A percentile compares a stretch with the other conserved stretches of the same genome.
phyloP scores from a whole-genome alignment of 2,797 vertebrate genomes.

The Benthosema pterotum region DNA sequence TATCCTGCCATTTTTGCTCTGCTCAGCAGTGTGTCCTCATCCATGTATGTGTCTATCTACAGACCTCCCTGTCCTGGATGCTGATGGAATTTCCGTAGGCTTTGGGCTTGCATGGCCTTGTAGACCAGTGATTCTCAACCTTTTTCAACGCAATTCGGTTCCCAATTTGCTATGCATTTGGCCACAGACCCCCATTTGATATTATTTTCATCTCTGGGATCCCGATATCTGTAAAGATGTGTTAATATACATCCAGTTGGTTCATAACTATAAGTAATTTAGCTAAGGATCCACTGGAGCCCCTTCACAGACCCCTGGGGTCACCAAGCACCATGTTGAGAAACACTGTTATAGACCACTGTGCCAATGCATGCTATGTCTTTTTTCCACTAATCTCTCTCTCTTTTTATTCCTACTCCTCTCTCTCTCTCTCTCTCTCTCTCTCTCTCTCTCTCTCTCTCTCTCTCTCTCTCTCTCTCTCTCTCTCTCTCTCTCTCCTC shows the following conservation, averaged over 20 bases:
- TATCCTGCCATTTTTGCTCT: conserved; percentile 60
- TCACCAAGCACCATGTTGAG: too few relatives aligned
- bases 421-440: conserved; percentile 30
- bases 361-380: conserved; percentile 2
- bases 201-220: too few relatives aligned
- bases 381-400: conserved; percentile 27
- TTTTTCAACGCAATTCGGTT: too few relatives aligned
- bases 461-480: conserved; percentile 38
- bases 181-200: too few relatives aligned
- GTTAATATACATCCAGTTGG: background rate
- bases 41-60: conserved; percentile 56
- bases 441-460: conserved; percentile 26
- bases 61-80: conserved; percentile 59
- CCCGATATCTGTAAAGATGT: too few relatives aligned
- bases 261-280: too few relatives aligned
- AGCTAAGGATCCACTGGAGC: too few relatives aligned
- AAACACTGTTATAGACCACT: too few relatives aligned
- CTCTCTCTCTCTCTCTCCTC: conserved; percentile 24
- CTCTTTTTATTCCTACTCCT: conserved; percentile 46
- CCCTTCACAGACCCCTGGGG: background rate
- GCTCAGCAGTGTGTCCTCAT: conserved; percentile 64
- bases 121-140: conserved; percentile 61
- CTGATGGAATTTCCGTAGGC: conserved; percentile 77
- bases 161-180: too few relatives aligned
- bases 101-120: conserved; percentile 91